Conservation (phyloP, 37 sponge, comb jelly and placozoan genomes). For the Chondrilla cf. caribensis region DNA sequence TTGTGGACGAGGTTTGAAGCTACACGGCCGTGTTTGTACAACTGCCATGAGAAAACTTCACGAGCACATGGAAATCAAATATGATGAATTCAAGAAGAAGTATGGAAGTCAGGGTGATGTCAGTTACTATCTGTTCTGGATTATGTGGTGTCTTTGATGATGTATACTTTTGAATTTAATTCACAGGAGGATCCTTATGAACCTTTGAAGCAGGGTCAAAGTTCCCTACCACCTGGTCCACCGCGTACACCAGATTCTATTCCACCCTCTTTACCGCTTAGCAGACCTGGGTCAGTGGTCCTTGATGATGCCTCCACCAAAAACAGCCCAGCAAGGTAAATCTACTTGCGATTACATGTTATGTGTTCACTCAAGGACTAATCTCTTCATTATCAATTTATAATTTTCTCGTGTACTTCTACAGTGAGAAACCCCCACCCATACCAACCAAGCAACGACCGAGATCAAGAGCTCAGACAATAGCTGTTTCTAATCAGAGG, state of each 20-base stretch:
- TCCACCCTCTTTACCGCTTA: neutral
- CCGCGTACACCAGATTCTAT: neutral
- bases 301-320: neutral
- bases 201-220: neutral
- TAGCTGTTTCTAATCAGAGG: no score
- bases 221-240: neutral
- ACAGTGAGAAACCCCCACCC: neutral
- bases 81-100: slow-evolving; percentile 15
- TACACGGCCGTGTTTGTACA: slow-evolving; percentile 61
- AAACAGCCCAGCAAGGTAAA: neutral
- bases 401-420: no score
- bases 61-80: slow-evolving; percentile 58
- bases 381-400: no score
- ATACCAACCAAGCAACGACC: neutral
- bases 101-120: slow-evolving; percentile 19
- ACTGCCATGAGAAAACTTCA: slow-evolving; percentile 66
- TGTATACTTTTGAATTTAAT: neutral
- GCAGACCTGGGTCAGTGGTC: neutral
- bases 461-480: neutral
- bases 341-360: no score
- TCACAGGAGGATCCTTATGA: slow-evolving; percentile 23
- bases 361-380: neutral
- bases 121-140: neutral
- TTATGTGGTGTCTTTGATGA: neutral
- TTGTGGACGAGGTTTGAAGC: slow-evolving; percentile 47